phyloP scores from a whole-genome alignment of 2,113 vertebrate genomes.

The Cariama cristata region DNA sequence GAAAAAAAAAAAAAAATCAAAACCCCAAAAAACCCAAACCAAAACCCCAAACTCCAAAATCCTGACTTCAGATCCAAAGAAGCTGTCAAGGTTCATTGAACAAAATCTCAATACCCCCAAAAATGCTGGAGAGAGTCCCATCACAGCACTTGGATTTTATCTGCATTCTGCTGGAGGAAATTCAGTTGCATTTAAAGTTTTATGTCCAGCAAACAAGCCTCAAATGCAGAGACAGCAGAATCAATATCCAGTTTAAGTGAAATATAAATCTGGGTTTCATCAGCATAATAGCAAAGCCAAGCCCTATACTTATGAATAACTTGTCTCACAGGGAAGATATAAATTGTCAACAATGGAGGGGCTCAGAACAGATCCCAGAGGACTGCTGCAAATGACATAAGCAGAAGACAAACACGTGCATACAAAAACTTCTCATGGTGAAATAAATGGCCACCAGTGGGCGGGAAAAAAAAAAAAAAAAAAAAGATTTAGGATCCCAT shows the following conservation, averaged over 20 bases:
- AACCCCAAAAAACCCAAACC: not conserved
- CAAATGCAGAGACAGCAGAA: conserved; percentile 55
- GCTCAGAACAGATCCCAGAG: conserved; percentile 13
- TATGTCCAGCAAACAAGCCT: conserved; percentile 53
- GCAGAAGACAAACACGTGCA: not conserved
- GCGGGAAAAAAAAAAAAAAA: not conserved
- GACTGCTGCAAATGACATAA: conserved; percentile 2
- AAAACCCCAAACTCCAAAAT: not conserved
- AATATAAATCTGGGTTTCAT: conserved; percentile 67
- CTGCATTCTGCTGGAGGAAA: conserved; percentile 46
- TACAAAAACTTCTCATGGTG: not conserved
- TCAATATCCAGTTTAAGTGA: conserved; percentile 65
- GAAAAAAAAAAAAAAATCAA: not conserved
- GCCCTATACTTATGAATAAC: conserved; percentile 48
- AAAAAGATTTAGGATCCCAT: not conserved
- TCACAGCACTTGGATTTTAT: conserved; percentile 27
- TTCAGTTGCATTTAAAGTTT: conserved; percentile 61
- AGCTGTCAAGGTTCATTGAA: not conserved
- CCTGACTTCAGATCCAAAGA: not conserved
- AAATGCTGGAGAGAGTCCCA: not conserved
- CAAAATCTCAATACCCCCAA: not conserved
- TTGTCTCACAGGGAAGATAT: conserved; percentile 43
- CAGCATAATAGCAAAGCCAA: conserved; percentile 58
- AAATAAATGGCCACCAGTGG: conserved; percentile 4
- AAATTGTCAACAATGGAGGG: conserved; percentile 31